phyloP scores from a whole-genome alignment of 2,113 vertebrate genomes.

The Carassius auratus region DNA sequence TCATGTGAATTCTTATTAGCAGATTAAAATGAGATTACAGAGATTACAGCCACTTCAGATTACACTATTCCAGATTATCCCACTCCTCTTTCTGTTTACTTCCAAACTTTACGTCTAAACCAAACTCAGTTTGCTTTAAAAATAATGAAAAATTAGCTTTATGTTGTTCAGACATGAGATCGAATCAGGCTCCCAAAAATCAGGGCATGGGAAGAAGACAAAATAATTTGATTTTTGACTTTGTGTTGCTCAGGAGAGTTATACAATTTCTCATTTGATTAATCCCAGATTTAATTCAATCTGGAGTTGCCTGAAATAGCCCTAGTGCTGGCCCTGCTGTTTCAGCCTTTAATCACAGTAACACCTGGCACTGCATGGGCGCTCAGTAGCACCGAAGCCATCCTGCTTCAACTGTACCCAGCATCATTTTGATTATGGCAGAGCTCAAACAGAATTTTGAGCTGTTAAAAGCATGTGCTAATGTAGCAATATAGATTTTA shows the following conservation, averaged over 20 bases:
- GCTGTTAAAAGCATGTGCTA: not conserved
- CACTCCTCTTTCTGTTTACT: not conserved
- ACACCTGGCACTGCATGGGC: constrained; percentile 41
- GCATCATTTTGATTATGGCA: not conserved
- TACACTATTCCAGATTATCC: constrained; percentile 21
- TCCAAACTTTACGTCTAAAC: not conserved
- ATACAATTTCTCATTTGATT: constrained; percentile 74
- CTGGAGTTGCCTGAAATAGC: constrained; percentile 71
- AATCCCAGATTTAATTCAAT: constrained; percentile 78
- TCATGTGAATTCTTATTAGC: constrained; percentile 30
- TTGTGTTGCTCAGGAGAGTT: constrained; percentile 72
- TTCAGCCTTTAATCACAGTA: constrained; percentile 64
- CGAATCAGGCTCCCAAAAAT: constrained; percentile 33
- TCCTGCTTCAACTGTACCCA: not conserved
- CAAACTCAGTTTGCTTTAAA: not conserved
- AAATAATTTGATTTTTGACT: constrained; percentile 75
- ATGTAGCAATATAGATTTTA: not conserved
- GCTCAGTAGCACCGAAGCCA: not conserved
- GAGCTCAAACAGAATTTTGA: not conserved
- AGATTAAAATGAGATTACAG: constrained; percentile 32
- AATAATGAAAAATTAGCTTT: constrained; percentile 31
- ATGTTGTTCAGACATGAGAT: constrained; percentile 15
- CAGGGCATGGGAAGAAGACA: constrained; percentile 35
- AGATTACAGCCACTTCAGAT: constrained; percentile 47
- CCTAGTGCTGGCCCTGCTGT: constrained; percentile 59